These are phyloP conservation scores for Pogonocichla stellata DNA, from an alignment of 2,113 vertebrate species.

Conservation along the genomic window DNA sequence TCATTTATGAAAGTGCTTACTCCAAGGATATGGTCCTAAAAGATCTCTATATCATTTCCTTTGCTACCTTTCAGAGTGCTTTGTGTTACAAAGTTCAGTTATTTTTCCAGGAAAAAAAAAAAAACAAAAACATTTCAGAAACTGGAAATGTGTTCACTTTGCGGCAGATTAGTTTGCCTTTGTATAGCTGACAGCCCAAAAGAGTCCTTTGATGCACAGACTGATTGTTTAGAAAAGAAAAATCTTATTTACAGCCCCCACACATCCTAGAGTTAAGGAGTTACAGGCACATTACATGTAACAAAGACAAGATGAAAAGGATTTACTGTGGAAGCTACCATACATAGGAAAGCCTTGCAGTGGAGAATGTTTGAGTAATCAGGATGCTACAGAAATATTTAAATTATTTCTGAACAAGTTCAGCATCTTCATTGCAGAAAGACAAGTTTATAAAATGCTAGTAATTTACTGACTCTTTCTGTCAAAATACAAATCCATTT, in stretches of 20 bases:
- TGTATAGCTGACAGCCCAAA: neutral
- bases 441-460: neutral
- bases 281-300: neutral
- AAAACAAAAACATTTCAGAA: neutral
- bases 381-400: neutral
- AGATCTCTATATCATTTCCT: neutral
- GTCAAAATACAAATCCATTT: neutral
- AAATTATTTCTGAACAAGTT: neutral
- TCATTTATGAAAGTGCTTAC: neutral
- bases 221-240: neutral
- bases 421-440: neutral
- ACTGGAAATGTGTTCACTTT: neutral
- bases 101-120: neutral
- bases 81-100: neutral
- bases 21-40: neutral
- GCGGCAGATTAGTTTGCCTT: neutral
- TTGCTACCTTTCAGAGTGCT: neutral
- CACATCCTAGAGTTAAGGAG: neutral
- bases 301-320: neutral
- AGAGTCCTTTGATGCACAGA: neutral
- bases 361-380: neutral
- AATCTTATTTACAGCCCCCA: neutral
- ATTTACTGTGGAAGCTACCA: neutral
- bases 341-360: neutral
- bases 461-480: neutral